These are phyloP conservation scores for Thunnus maccoyii DNA, from an alignment of 2,113 vertebrate species.

Conservation along the genomic window DNA sequence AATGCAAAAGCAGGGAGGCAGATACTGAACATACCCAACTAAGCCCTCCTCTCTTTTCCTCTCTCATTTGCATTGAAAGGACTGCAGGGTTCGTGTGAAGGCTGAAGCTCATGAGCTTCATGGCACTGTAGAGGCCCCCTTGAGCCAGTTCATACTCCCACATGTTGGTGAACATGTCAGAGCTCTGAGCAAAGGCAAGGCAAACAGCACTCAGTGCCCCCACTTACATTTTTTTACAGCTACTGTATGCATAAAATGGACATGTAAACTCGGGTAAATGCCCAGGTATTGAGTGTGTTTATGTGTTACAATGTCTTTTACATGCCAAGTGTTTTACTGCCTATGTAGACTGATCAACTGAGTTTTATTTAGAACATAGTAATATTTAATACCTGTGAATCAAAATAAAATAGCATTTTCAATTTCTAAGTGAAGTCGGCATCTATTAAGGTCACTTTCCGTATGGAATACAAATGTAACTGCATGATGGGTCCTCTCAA, in stretches of 20 bases:
- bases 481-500: no score
- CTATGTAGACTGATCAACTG: not conserved
- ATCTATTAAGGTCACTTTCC: not conserved
- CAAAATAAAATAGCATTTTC: not conserved
- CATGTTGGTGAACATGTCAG: slow-evolving; percentile 66
- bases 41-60: slow-evolving; percentile 60
- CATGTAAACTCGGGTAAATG: slow-evolving; percentile 22
- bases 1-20: slow-evolving; percentile 78
- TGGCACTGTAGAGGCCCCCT: slow-evolving; percentile 65
- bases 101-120: slow-evolving; percentile 65
- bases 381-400: not conserved
- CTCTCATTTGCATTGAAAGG: slow-evolving; percentile 80
- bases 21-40: slow-evolving; percentile 68
- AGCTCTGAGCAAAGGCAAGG: slow-evolving; percentile 51
- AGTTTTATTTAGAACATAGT: not conserved
- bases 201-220: slow-evolving; percentile 45
- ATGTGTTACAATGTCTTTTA: not conserved
- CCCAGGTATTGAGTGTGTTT: slow-evolving; percentile 1
- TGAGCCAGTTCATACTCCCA: slow-evolving; percentile 71
- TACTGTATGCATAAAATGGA: slow-evolving; percentile 20
- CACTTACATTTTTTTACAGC: slow-evolving; percentile 29
- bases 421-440: not conserved
- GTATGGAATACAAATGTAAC: no score
- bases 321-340: slow-evolving; percentile 6
- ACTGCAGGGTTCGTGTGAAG: slow-evolving; percentile 69